Evolutionary conservation across 1,140 invertebrate genomes (phyloP).

Genomic region (Dendrolimus punctatus): DNA sequence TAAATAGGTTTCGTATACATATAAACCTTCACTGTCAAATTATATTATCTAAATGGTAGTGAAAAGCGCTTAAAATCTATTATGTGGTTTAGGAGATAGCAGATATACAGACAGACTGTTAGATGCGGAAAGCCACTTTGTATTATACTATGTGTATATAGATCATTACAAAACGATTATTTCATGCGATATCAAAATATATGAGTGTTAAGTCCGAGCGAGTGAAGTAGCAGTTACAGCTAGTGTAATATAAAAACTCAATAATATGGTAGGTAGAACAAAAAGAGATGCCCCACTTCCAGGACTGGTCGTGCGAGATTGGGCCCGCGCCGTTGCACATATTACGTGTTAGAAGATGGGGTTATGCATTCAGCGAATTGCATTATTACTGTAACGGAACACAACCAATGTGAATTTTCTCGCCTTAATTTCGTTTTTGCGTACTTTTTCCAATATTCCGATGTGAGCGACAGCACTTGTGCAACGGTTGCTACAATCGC

Average conservation of each 20-base stretch:
- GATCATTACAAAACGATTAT: no score
- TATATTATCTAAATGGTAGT: no score
- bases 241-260: slow-evolving; percentile 57
- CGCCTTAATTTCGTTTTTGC: slow-evolving; percentile 64
- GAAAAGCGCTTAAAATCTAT: no score
- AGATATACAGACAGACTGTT: no score
- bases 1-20: no score
- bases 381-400: slow-evolving; percentile 50
- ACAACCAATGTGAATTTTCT: slow-evolving; percentile 64
- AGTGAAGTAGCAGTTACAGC: no score
- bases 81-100: no score
- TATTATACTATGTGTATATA: no score
- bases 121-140: no score
- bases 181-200: no score
- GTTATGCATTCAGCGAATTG: slow-evolving; percentile 49
- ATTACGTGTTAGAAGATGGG: slow-evolving; percentile 63
- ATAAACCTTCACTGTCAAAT: no score
- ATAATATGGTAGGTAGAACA: slow-evolving; percentile 61
- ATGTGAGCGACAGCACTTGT: slow-evolving; percentile 34
- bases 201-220: no score
- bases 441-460: slow-evolving; percentile 47
- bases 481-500: slow-evolving; percentile 31
- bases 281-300: slow-evolving; percentile 72
- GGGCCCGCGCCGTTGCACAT: slow-evolving; percentile 59
- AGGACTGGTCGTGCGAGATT: slow-evolving; percentile 66